Conservation (phyloP, 2,113 vertebrate genomes). For the Pyrgilauda ruficollis region DNA sequence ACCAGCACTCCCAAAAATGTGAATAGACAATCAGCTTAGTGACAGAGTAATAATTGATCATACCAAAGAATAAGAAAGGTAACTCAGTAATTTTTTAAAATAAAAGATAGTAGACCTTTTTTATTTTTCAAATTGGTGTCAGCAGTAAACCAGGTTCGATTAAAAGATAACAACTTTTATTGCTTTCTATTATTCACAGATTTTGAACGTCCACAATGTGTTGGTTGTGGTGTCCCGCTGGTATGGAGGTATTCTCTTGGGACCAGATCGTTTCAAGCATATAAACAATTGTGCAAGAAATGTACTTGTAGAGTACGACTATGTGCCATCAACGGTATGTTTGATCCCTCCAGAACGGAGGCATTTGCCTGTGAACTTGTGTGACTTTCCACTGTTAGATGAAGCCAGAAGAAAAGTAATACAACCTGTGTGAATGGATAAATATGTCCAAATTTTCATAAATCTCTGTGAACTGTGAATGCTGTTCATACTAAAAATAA, state of each 20-base stretch:
- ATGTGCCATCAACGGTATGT: conserved; percentile 77
- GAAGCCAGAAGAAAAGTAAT: no score
- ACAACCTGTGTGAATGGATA: background rate
- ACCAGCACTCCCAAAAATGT: background rate
- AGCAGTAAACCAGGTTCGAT: background rate
- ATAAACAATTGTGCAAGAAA: conserved; percentile 96
- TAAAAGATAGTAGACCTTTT: background rate
- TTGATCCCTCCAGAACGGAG: background rate
- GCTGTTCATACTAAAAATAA: background rate
- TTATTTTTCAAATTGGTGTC: background rate
- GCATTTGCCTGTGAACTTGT: background rate
- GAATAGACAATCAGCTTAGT: background rate
- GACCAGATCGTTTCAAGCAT: conserved; percentile 97
- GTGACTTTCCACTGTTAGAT: background rate
- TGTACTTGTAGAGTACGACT: conserved; percentile 85
- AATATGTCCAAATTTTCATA: background rate
- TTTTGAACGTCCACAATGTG: conserved; percentile 89
- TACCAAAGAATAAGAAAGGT: background rate
- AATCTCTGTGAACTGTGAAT: background rate
- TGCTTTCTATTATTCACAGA: conserved; percentile 68
- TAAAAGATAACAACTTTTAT: background rate
- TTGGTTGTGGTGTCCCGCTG: conserved; percentile 95
- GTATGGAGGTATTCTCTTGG: conserved; percentile 94
- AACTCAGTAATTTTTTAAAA: background rate
- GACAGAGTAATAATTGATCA: background rate